These are phyloP conservation scores for Minunthozetes semirufus DNA, from an alignment of 2,888 invertebrate genomes.

Conservation along the genomic window DNA sequence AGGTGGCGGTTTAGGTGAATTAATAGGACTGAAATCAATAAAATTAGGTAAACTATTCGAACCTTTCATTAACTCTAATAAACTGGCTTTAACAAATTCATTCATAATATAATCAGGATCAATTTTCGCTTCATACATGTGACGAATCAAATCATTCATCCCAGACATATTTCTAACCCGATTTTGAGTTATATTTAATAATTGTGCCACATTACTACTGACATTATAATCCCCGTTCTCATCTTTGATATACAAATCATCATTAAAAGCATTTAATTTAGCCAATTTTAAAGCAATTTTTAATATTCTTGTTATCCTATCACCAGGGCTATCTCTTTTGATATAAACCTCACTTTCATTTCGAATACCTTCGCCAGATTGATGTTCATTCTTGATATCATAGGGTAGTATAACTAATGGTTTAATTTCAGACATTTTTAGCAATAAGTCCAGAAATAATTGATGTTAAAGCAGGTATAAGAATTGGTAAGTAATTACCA, in stretches of 20 bases:
- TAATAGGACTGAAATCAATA: too few species aligned
- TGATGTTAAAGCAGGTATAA: constrained; percentile 6
- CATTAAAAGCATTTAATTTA: background rate
- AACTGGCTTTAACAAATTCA: too few species aligned
- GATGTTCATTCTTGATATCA: background rate
- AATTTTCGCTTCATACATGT: too few species aligned
- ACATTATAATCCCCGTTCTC: background rate
- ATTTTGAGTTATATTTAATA: too few species aligned
- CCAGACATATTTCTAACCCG: too few species aligned
- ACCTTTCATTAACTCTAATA: too few species aligned
- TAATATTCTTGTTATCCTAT: background rate
- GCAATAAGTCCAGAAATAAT: background rate
- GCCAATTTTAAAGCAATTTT: constrained; percentile 1
- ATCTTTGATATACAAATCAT: background rate
- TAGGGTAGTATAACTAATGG: background rate
- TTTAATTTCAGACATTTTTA: background rate
- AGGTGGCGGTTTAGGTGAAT: too few species aligned
- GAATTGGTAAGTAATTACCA: background rate
- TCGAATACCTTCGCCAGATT: background rate
- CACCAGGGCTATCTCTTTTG: background rate
- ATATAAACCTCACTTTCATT: background rate
- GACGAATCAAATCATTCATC: too few species aligned
- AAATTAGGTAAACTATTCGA: too few species aligned
- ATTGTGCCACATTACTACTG: background rate
- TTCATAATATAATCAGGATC: too few species aligned